A percentile compares a stretch with the other conserved stretches of the same genome.
phyloP scores from a whole-genome alignment of 2,797 vertebrate genomes.

The Gymnopithys bicolor region DNA sequence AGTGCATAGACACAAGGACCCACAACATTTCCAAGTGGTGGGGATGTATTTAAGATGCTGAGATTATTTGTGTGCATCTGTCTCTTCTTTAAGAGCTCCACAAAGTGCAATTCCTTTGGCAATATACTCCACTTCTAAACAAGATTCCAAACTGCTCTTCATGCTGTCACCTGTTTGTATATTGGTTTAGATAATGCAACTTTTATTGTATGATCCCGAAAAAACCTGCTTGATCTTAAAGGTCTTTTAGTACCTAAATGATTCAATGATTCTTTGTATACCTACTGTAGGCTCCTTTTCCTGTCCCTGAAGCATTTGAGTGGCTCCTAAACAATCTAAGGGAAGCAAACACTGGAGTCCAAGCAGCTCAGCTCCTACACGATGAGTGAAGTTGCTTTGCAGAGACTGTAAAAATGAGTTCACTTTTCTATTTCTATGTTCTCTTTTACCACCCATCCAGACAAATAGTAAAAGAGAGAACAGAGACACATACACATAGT shows the following conservation, averaged over 20 bases:
- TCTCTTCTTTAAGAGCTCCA: not conserved
- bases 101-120: not conserved
- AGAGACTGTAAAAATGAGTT: not conserved
- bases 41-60: not conserved
- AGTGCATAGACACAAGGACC: not conserved
- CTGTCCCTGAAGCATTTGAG: not conserved
- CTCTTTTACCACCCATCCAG: not conserved
- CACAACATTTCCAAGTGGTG: not conserved
- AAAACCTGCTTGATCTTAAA: not conserved
- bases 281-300: not conserved
- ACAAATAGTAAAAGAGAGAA: not conserved
- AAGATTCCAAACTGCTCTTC: not conserved
- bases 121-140: not conserved
- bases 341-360: not conserved
- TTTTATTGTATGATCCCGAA: not conserved
- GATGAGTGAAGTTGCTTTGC: not conserved
- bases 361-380: not conserved
- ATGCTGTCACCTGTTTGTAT: not conserved
- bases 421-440: not conserved
- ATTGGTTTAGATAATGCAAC: not conserved
- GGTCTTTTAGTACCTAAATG: not conserved
- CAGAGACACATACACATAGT: fast-evolving
- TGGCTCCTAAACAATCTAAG: not conserved
- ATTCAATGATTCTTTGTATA: not conserved
- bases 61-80: not conserved